A percentile compares a stretch with the other conserved stretches of the same genome.
These are phyloP conservation scores for Ifrita kowaldi DNA, from an alignment of 2,113 vertebrate species.

Conservation along the genomic window DNA sequence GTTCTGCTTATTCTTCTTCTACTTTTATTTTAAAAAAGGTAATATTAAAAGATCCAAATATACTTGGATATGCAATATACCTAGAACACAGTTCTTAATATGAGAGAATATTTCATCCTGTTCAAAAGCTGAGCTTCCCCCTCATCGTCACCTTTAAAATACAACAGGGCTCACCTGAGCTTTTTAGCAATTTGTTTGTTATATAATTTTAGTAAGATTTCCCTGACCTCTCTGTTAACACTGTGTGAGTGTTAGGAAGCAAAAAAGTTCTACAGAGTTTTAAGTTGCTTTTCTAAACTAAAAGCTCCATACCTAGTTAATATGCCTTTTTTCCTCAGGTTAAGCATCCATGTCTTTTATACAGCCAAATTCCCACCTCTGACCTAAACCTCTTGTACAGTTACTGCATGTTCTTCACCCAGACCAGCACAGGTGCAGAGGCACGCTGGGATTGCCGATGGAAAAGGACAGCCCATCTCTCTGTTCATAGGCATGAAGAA, in stretches of 20 bases:
- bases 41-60: not conserved
- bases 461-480: not conserved
- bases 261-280: not conserved
- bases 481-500: not conserved
- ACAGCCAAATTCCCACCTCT: not conserved
- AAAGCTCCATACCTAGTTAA: not conserved
- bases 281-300: not conserved
- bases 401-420: not conserved
- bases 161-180: not conserved
- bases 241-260: not conserved
- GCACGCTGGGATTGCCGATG: not conserved
- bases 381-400: not conserved
- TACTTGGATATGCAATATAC: no score
- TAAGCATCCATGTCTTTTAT: not conserved
- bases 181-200: not conserved
- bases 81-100: not conserved
- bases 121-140: not conserved
- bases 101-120: not conserved
- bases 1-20: not conserved
- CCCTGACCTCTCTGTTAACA: not conserved
- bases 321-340: not conserved
- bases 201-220: not conserved
- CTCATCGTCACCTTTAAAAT: not conserved
- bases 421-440: not conserved
- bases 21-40: not conserved